Evolutionary conservation across 2,888 invertebrate species (phyloP).

Genomic region (Platycnemis pennipes): DNA sequence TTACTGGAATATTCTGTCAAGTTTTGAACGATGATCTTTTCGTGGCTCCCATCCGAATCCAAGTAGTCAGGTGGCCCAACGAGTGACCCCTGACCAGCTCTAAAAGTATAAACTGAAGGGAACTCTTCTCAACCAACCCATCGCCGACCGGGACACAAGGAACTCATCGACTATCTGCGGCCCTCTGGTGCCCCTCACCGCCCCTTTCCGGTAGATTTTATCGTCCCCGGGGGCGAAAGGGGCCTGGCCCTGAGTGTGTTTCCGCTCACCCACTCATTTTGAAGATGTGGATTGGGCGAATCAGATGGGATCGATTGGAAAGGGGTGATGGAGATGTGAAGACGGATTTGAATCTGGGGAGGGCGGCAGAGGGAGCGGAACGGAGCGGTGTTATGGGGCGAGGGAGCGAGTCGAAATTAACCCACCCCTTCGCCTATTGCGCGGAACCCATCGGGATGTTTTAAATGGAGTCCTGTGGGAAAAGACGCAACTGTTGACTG

Average conservation of each 20-base stretch:
- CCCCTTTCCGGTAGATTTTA: background rate
- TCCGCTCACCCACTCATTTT: background rate
- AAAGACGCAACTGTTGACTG: slow-evolving; percentile 26
- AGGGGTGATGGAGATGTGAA: background rate
- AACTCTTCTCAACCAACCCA: too few relatives aligned
- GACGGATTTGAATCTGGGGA: background rate
- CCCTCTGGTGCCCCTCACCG: background rate
- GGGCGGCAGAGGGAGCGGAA: background rate
- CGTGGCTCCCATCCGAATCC: too few relatives aligned
- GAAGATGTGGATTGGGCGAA: background rate
- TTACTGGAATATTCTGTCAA: too few relatives aligned
- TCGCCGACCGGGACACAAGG: too few relatives aligned
- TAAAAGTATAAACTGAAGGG: too few relatives aligned
- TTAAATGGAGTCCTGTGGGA: slow-evolving; percentile 36
- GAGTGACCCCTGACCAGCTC: too few relatives aligned
- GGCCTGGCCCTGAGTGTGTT: too few relatives aligned
- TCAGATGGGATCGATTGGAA: background rate
- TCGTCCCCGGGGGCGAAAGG: too few relatives aligned
- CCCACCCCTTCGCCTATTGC: background rate
- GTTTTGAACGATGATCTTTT: too few relatives aligned
- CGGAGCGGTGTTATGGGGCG: background rate
- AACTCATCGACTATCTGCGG: background rate
- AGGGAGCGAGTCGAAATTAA: background rate
- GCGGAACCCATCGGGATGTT: background rate
- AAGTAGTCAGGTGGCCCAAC: too few relatives aligned